These are phyloP conservation scores for Pseudomyrmex flavicornis DNA, from an alignment of 1,140 invertebrate species.

Conservation along the genomic window DNA sequence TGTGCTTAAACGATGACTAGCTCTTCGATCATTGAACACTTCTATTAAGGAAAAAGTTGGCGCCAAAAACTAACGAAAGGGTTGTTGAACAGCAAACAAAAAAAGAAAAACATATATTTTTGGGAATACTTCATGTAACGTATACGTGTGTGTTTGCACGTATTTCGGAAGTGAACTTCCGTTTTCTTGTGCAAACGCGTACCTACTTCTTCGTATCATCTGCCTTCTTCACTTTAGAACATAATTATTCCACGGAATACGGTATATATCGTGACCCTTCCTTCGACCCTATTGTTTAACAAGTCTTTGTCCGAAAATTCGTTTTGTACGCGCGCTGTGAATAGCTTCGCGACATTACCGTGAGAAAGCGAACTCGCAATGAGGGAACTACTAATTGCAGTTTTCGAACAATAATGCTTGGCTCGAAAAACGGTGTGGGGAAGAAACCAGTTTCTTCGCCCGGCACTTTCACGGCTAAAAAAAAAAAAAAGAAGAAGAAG, in stretches of 20 bases:
- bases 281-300: conserved; percentile 38
- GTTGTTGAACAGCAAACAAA: no score
- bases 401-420: conserved; percentile 49
- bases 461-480: conserved; percentile 9
- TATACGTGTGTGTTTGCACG: background rate
- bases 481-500: no score
- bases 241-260: conserved; percentile 25
- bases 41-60: conserved; percentile 21
- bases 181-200: background rate
- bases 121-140: background rate
- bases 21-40: conserved; percentile 4
- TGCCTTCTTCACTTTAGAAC: conserved; percentile 9
- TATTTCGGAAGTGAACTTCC: conserved; percentile 45
- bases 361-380: conserved; percentile 47
- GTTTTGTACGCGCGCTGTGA: conserved; percentile 38
- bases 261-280: conserved; percentile 30
- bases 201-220: conserved; percentile 9
- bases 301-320: conserved; percentile 54
- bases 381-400: conserved; percentile 52
- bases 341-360: conserved; percentile 47
- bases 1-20: conserved; percentile 68
- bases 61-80: background rate
- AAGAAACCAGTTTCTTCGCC: conserved; percentile 36
- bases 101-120: conserved; percentile 4
- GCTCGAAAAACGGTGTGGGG: background rate